These are phyloP conservation scores for Halictus ligatus DNA, from an alignment of 2,888 invertebrate genomes.

Conservation along the genomic window DNA sequence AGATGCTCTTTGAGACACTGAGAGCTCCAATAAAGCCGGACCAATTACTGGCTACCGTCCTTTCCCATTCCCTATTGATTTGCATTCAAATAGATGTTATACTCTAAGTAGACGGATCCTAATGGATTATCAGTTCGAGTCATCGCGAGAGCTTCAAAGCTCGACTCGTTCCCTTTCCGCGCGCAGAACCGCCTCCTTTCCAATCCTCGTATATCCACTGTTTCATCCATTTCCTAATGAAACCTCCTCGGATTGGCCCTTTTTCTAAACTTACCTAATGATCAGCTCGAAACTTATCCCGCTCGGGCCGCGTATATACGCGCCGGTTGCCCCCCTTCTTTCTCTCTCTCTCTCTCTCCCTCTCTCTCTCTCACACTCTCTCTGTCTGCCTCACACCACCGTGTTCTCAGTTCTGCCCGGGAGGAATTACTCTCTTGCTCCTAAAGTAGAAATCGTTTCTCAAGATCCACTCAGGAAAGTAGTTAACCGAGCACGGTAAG, in stretches of 20 bases:
- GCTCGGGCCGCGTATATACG: conserved; percentile 47
- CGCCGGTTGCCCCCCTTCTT: not conserved
- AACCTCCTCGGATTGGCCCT: conserved; percentile 77
- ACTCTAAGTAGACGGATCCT: conserved; percentile 85
- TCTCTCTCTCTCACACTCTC: not conserved
- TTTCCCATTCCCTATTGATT: conserved; percentile 84
- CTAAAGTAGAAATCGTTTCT: conserved; percentile 58
- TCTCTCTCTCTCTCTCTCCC: not conserved
- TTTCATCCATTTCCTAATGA: conserved; percentile 83
- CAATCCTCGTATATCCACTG: conserved; percentile 80
- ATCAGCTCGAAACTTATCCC: conserved; percentile 75
- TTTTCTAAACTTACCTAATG: conserved; percentile 80
- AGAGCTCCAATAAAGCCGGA: conserved; percentile 84
- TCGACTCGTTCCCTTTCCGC: conserved; percentile 72
- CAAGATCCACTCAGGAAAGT: conserved; percentile 56
- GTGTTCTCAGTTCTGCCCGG: conserved; percentile 21
- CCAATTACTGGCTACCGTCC: conserved; percentile 84
- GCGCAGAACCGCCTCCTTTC: conserved; percentile 77
- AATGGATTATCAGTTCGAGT: conserved; percentile 84
- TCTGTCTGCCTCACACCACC: conserved; percentile 19
- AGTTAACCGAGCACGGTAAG: conserved; percentile 52
- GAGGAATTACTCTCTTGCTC: conserved; percentile 55
- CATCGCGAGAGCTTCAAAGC: conserved; percentile 84
- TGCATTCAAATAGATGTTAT: conserved; percentile 85
- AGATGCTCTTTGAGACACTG: conserved; percentile 84